Evolutionary conservation across 1,140 invertebrate species (phyloP).

Genomic region (Andrena cerasifolii): DNA sequence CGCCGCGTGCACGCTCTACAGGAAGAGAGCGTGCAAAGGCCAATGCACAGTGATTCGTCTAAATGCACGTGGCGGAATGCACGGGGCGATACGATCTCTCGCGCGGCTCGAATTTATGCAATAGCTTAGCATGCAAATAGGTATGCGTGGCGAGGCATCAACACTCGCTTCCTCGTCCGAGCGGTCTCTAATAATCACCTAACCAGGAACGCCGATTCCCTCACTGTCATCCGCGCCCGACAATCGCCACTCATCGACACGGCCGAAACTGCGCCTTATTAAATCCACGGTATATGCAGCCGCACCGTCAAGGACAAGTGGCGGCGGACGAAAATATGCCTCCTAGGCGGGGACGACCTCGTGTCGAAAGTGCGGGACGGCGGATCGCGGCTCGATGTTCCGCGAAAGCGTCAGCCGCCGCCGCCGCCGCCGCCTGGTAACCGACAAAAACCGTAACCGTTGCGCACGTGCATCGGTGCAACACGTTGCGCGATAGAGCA

Average conservation of each 20-base stretch:
- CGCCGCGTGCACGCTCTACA: constrained; percentile 5
- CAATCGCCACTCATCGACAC: neutral
- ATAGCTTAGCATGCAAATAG: constrained; percentile 29
- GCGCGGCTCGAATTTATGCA: constrained; percentile 7
- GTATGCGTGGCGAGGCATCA: neutral
- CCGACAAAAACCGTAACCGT: neutral
- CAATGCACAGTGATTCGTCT: constrained; percentile 41
- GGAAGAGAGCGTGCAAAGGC: constrained; percentile 35
- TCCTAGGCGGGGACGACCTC: constrained; percentile 13
- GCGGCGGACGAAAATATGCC: constrained; percentile 5
- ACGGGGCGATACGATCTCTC: neutral
- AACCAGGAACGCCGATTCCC: neutral
- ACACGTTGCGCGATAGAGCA: constrained; percentile 13
- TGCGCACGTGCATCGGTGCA: constrained; percentile 28
- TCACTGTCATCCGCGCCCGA: neutral
- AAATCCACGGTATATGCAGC: neutral
- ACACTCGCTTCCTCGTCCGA: neutral
- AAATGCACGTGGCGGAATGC: constrained; percentile 42
- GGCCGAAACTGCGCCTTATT: neutral
- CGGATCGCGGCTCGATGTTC: neutral
- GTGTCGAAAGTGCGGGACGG: too few relatives aligned
- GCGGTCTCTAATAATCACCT: neutral
- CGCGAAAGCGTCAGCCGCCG: neutral
- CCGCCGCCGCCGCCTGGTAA: too few relatives aligned
- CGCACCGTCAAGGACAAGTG: constrained; percentile 12